Base-by-base conservation (phyloP, 2,888 invertebrate species). In the Ophion ellenae region DNA sequence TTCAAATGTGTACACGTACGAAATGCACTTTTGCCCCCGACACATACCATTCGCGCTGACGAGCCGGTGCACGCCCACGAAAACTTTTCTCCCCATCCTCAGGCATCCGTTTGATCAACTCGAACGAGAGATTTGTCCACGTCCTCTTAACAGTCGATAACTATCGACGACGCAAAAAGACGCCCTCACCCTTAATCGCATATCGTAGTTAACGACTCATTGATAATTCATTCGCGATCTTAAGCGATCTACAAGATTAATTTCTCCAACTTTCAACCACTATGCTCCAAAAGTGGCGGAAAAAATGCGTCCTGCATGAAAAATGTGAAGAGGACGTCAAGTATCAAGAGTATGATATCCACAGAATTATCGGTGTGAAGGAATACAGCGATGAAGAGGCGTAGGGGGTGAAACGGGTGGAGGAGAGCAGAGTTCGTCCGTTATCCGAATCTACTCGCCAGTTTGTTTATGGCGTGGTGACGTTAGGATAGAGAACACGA, bases 401-500 rank as follows among this genome's bases (percentile, higher is more conserved):
- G n/a, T 7, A 20, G 20, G 61, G 17, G 9, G 24, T 20, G 10
- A 9, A 24, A n/a, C 20, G 3, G 59, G 24, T 3, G 20, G n/a
- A 69, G 67, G n/a, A 61, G n/a, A 64, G 47, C 32, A 75, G 81
- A 79, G 75, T 87, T 87, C 88, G 89, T 89, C 77, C 88, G 90
- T 90, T 90, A 90, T 90, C 90, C 89, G 87, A 91, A 90, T 90
- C 90, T 90, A 90, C 90, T 90, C 89, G 78, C 85, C 86, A 87
- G 90, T 89, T 92, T 92, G 92, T 92, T 92, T 92, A 92, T 91
- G 86, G 90, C 90, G 89, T 89, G 89, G 88, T 90, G 92, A 91
- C 90, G 90, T 91, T 88, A 90, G 89, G 87, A 88, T 88, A 86
- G 86, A 86, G 71, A 82, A 85, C 40, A 28, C 84, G 88, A 86